phyloP scores from a whole-genome alignment of 2,113 vertebrate genomes.

The Dipodomys ordii region DNA sequence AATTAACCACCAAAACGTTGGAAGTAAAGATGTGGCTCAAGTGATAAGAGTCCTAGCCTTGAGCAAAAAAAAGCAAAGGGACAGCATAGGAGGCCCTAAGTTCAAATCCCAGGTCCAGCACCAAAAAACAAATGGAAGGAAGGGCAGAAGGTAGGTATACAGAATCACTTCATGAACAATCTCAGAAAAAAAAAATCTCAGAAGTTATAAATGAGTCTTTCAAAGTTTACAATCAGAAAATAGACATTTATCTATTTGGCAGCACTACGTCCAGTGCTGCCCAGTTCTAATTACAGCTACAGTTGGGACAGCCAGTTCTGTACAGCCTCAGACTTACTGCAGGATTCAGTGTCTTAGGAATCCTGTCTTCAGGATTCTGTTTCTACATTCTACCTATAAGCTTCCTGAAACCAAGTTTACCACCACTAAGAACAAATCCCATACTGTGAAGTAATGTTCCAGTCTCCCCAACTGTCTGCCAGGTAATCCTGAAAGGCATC shows the following conservation, averaged over 20 bases:
- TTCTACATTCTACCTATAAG: background rate
- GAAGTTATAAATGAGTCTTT: conserved; percentile 31
- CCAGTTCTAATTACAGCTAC: background rate
- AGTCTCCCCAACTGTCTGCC: background rate
- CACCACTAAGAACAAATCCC: background rate
- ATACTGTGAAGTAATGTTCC: conserved; percentile 19
- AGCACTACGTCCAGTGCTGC: background rate
- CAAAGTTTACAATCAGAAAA: conserved; percentile 43
- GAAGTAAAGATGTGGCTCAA: background rate
- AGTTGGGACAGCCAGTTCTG: background rate
- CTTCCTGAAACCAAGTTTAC: background rate
- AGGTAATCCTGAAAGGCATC: conserved; percentile 11
- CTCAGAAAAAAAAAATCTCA: conserved; percentile 23
- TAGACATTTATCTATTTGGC: background rate
- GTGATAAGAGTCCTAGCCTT: too few species aligned
- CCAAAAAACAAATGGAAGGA: too few species aligned
- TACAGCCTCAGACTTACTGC: background rate
- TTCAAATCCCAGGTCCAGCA: too few species aligned
- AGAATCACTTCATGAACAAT: background rate
- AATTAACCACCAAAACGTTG: too few species aligned
- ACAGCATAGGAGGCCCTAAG: too few species aligned
- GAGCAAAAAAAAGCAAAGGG: too few species aligned
- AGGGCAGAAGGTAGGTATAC: too few species aligned
- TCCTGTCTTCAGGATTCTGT: background rate
- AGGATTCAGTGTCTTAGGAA: background rate